Conservation (phyloP, 2,113 vertebrate genomes). For the Taurulus bubalis region DNA sequence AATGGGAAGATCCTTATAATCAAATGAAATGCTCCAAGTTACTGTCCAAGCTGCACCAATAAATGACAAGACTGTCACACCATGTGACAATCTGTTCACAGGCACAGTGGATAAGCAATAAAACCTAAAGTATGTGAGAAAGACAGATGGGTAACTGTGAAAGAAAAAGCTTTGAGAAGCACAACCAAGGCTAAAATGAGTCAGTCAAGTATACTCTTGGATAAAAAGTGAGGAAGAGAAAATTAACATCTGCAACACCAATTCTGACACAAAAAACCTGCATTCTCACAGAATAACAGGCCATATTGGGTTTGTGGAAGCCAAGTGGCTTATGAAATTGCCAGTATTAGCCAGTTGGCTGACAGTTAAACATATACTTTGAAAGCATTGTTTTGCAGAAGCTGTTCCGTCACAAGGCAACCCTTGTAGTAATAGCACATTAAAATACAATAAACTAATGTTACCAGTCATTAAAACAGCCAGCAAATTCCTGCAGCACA, state of each 20-base stretch:
- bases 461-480: not conserved
- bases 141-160: not conserved
- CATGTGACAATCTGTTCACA: not conserved
- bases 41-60: not conserved
- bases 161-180: conserved; percentile 5
- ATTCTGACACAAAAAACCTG: conserved; percentile 4
- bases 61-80: not conserved
- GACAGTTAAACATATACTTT: not conserved
- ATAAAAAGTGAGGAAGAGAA: not conserved
- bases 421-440: not conserved
- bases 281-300: not conserved
- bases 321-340: conserved; percentile 14
- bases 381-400: not conserved
- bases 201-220: not conserved
- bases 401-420: not conserved
- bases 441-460: not conserved
- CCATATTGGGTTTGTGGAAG: not conserved
- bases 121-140: not conserved
- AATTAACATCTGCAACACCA: conserved; percentile 2
- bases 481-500: not conserved
- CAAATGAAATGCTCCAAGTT: not conserved
- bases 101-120: not conserved
- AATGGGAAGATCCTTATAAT: no score
- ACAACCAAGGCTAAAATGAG: conserved; percentile 12
- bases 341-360: conserved; percentile 10